These are phyloP conservation scores for Cyanocitta stelleri DNA, from an alignment of 2,113 vertebrate genomes.

Conservation along the genomic window DNA sequence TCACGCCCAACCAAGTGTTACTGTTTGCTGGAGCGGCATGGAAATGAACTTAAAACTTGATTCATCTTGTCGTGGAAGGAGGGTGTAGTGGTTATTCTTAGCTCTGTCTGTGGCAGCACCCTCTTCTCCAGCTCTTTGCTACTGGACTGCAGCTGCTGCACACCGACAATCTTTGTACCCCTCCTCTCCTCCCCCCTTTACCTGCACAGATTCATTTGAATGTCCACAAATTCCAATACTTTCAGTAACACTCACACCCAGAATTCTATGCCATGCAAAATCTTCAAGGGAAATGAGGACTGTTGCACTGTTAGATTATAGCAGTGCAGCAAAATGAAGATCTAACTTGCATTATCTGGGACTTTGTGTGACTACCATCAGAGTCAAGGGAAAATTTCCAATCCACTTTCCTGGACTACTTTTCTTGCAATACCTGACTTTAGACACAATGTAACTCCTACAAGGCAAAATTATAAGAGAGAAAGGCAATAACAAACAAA, in stretches of 20 bases:
- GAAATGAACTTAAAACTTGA: not conserved
- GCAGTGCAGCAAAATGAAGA: not conserved
- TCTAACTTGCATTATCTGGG: not conserved
- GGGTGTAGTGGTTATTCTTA: not conserved
- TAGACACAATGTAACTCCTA: not conserved
- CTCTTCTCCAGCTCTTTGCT: not conserved
- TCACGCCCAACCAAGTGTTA: not conserved
- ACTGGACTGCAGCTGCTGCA: not conserved
- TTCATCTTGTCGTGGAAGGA: not conserved
- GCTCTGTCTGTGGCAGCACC: not conserved
- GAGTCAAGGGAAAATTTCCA: not conserved
- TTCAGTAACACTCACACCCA: not conserved
- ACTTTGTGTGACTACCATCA: not conserved
- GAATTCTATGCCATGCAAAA: not conserved
- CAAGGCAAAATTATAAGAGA: not conserved
- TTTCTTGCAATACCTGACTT: not conserved
- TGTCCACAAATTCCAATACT: not conserved
- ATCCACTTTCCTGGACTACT: not conserved
- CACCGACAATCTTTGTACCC: no score
- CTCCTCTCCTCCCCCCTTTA: fast-evolving
- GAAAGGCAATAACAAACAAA: not conserved
- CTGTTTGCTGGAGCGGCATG: not conserved
- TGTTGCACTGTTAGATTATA: not conserved
- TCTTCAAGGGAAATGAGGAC: not conserved
- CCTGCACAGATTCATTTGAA: fast-evolving